phyloP scores from a whole-genome alignment of 2,888 invertebrate species.

The Drosophila merina region DNA sequence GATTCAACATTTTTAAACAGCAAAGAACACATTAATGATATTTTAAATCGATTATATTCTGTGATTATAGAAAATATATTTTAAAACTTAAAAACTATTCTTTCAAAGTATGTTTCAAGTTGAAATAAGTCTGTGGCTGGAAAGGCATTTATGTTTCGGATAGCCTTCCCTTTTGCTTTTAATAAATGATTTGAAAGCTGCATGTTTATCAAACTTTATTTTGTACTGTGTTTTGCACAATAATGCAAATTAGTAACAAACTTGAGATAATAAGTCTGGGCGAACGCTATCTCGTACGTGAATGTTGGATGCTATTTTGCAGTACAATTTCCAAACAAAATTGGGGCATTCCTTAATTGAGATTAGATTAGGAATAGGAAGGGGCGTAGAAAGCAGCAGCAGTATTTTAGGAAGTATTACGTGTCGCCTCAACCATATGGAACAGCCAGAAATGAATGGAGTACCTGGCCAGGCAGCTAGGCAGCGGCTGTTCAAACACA shows the following conservation, averaged over 20 bases:
- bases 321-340: not conserved
- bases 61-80: slow-evolving; percentile 1
- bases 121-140: no score
- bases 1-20: slow-evolving; percentile 2
- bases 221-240: not conserved
- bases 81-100: no score
- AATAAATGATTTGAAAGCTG: not conserved
- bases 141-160: not conserved
- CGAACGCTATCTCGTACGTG: slow-evolving; percentile 4
- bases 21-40: not conserved
- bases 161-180: not conserved
- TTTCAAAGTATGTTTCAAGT: no score
- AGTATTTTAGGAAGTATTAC: slow-evolving; percentile 4
- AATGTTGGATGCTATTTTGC: slow-evolving; percentile 1
- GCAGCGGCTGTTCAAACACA: slow-evolving; percentile 21
- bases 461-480: not conserved
- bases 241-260: not conserved
- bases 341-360: not conserved
- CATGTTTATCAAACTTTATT: not conserved
- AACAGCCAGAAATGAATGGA: not conserved
- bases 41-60: not conserved
- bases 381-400: slow-evolving; percentile 5
- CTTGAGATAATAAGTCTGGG: not conserved
- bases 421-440: slow-evolving; percentile 21
- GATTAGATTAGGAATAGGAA: slow-evolving; percentile 23